Evolutionary conservation across 2,113 vertebrate genomes (phyloP).

Genomic region (Gadus macrocephalus): DNA sequence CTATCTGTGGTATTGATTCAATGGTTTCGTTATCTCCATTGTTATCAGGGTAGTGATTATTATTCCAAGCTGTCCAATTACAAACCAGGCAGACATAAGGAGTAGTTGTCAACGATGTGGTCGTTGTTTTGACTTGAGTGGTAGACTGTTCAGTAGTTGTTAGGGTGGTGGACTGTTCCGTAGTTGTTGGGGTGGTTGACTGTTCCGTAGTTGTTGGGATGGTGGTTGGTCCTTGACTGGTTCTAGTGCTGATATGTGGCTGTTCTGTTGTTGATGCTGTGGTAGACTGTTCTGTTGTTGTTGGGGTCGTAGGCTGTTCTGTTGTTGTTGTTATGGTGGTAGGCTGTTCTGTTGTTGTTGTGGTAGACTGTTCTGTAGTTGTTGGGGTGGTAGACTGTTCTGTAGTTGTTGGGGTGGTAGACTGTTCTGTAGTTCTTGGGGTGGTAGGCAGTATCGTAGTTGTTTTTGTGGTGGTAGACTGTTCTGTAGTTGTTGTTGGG

Average conservation of each 20-base stretch:
- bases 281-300: background rate
- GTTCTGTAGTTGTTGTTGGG: background rate
- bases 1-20: slow-evolving; percentile 3
- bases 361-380: background rate
- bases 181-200: background rate
- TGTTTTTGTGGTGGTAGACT: background rate
- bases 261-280: background rate
- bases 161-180: background rate
- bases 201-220: background rate
- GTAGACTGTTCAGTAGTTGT: background rate
- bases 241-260: background rate
- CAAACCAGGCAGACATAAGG: slow-evolving; percentile 9
- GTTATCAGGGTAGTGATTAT: background rate
- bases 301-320: background rate
- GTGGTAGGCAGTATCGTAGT: background rate
- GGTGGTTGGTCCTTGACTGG: too few relatives aligned
- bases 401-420: background rate
- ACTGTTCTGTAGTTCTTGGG: background rate
- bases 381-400: background rate
- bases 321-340: background rate
- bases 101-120: background rate
- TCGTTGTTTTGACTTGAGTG: background rate
- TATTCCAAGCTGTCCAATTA: slow-evolving; percentile 36
- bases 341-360: background rate
- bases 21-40: slow-evolving; percentile 32